Percentiles rank a stretch among this genome's conserved stretches.
phyloP scores from a whole-genome alignment of 2,797 vertebrate species.

The Sebastes iracundus region DNA sequence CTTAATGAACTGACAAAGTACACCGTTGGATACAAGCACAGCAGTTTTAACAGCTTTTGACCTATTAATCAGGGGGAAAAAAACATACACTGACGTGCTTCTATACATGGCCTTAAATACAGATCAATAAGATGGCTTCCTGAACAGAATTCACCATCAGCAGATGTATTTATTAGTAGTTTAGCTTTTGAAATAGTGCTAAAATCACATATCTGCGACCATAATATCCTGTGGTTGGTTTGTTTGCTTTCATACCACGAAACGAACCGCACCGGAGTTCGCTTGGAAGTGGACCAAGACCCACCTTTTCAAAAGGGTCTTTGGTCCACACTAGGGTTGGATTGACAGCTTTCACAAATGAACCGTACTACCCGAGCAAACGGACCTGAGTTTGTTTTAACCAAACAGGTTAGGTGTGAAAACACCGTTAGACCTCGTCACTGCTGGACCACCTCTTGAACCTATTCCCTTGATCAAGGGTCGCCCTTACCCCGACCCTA shows the following conservation, averaged over 20 bases:
- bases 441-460: background rate
- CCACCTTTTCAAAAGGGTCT: no score
- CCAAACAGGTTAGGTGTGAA: background rate
- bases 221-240: no score
- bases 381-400: background rate
- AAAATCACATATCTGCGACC: no score
- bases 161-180: no score
- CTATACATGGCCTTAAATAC: no score
- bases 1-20: background rate
- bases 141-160: no score
- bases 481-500: background rate
- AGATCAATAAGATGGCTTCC: no score
- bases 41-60: background rate
- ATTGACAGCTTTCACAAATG: background rate
- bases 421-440: background rate
- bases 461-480: background rate
- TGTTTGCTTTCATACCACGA: no score
- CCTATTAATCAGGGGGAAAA: no score
- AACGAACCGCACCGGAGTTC: fast-evolving
- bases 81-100: no score
- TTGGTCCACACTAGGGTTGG: fast-evolving
- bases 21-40: background rate
- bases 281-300: fast-evolving
- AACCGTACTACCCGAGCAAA: background rate
- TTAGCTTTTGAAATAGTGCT: no score